Evolutionary conservation across 2,888 invertebrate species (phyloP), one percentile per base, ranked within the genome.

Genomic region (Acronicta psi): DNA sequence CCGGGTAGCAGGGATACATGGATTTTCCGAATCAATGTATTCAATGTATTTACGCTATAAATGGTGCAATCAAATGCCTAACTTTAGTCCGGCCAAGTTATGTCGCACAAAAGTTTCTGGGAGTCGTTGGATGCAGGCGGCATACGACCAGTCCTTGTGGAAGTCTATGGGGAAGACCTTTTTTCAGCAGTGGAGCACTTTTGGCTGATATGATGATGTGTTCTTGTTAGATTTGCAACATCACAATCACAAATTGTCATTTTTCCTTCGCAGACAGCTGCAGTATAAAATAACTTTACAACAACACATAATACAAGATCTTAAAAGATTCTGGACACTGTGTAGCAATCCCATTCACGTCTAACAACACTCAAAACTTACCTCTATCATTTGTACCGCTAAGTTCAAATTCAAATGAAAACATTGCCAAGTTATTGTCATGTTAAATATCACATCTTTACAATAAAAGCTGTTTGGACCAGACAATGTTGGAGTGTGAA

Each of bases 401-500:
- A 44, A 52, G 51, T 40, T 40, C 8, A 34, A 2, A 23, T 9
- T 53, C 17, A 16, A 36, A n/a, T 20, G 20, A 2, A 34, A 8
- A 11, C 13, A n/a, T 2, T 5, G 11, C 4, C 11, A 41, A 29
- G 46, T 64, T 69, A 74, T 81, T 81, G 66, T 80, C 56, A 81
- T 82, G 83, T 59, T 74, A 79, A 85, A 74, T 71, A 73, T 63
- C 65, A 69, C 77, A 61, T 61, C 61, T 55, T 46, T 56, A 17
- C 13, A 59, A 74, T 69, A 74, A 69, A 69, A 54, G 50, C 14
- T 52, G 62, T 69, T 73, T 56, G 46, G 42, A 11, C 31, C 58
- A 36, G 62, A 69, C 60, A 64, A 46, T 67, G 70, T 71, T 41
- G 47, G 55, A n/a, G 34, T 34, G 34, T 34, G 34, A 34, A 34